Evolutionary conservation across 2,888 invertebrate species (phyloP), one percentile per base, ranked within the genome.

Genomic region (Antheraea assamensis): DNA sequence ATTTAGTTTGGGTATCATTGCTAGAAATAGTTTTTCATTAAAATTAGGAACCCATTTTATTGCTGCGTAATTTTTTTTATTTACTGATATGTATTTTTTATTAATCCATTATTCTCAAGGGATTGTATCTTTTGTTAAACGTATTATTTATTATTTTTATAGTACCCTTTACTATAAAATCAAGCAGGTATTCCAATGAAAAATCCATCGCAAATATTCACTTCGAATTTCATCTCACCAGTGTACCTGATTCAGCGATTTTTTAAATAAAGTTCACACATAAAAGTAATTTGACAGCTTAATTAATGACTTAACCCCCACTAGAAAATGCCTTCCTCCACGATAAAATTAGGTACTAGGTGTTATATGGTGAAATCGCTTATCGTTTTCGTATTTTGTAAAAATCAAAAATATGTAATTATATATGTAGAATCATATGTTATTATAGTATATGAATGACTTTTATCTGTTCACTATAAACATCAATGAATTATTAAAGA

Each of bases 201-300:
- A 61, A 8, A 27, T 61, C 3, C 0, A 27, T 61, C 24, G 24
- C 24, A 61, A 15, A 61, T 27, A 10, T 13, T 68, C 8, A 24
- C 35, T 4, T 68, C 68, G 31, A 35, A n/a, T 35, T 68, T 68
- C 35, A 21, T 42, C 35, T 5, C 35, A 35, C 21, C 68, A 68
- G n/a, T 58, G 58, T 58, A 35, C 68, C 8, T 68, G 68, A 68
- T 68, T 68, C 35, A 68, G 68, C 68, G 35, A 68, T 10, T 35
- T 68, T 31, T 35, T 35, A 68, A 68, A 68, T 21, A 24, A 35
- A 68, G 61, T 68, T 10, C 24, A 8, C n/a, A 68, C 68, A 35
- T 27, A 10, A 68, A 35, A 68, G 21, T 68, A 13, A 35, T 19
- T 8, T 19, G 68, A 35, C 19, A 71, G n/a, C 19, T 13, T 47